Evolutionary conservation across 2,113 vertebrate species (phyloP).

Genomic region (Tychaedon coryphoeus): DNA sequence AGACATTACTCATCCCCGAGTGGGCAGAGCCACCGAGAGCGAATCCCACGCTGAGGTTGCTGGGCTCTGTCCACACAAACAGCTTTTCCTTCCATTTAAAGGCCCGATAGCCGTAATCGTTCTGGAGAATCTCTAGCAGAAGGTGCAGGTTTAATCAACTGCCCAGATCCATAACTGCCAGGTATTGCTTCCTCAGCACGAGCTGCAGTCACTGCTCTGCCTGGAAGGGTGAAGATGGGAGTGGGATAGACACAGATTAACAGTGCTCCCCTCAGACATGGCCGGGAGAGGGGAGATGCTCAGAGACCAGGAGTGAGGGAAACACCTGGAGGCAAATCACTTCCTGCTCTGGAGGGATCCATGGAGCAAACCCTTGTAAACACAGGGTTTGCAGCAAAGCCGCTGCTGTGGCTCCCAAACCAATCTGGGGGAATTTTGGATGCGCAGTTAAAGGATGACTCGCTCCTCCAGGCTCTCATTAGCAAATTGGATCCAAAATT

Average conservation of each 20-base stretch:
- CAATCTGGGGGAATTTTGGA: not conserved
- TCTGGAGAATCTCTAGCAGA: conserved; percentile 45
- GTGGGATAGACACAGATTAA: not conserved
- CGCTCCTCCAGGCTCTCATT: not conserved
- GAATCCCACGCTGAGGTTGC: conserved; percentile 23
- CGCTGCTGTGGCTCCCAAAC: conserved; percentile 10
- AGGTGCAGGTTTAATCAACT: conserved; percentile 35
- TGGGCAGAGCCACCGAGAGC: not conserved
- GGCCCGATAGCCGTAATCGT: conserved; percentile 56
- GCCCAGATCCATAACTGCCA: conserved; percentile 46
- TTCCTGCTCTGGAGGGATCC: not conserved
- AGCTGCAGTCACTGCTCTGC: not conserved
- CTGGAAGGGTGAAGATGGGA: not conserved
- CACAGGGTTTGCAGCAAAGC: not conserved
- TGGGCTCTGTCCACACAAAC: conserved; percentile 50
- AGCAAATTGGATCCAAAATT: not conserved
- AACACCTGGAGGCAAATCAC: conserved; percentile 17
- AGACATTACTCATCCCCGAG: conserved; percentile 36
- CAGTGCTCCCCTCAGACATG: not conserved
- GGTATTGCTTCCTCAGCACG: not conserved
- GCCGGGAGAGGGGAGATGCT: not conserved
- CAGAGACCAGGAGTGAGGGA: not conserved
- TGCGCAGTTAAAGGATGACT: not conserved
- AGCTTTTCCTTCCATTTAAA: conserved; percentile 62
- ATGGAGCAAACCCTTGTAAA: conserved; percentile 35